A percentile compares a stretch with the other conserved stretches of the same genome.
Evolutionary conservation across 2,888 invertebrate genomes (phyloP).

Genomic region (Nemurella pictetii): DNA sequence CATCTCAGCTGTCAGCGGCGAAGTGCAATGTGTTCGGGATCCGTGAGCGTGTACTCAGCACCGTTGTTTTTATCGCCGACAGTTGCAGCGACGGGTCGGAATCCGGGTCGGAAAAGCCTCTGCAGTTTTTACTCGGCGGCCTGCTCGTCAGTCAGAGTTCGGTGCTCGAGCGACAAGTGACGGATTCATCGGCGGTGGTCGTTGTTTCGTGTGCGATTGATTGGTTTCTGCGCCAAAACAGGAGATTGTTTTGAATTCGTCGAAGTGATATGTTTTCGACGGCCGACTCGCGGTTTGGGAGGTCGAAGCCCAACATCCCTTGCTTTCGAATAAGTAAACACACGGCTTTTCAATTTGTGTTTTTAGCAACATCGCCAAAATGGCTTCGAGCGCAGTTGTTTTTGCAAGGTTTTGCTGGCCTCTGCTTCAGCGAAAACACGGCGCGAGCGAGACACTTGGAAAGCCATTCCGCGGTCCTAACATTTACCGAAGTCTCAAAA

Average conservation of each 20-base stretch:
- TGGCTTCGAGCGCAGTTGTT: no score
- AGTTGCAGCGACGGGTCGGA: background rate
- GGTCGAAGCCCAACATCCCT: slow-evolving; percentile 17
- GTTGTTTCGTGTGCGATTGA: background rate
- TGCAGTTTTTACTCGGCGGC: background rate
- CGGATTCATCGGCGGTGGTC: background rate
- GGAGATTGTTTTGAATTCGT: background rate
- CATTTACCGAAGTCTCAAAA: no score
- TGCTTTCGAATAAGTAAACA: slow-evolving; percentile 23
- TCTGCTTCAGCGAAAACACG: no score
- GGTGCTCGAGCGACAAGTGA: background rate
- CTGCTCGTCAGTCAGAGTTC: background rate
- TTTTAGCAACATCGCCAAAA: no score
- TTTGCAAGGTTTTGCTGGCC: no score
- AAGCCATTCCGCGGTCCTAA: no score
- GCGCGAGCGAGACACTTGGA: no score
- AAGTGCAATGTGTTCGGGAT: background rate
- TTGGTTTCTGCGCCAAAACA: background rate
- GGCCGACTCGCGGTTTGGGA: slow-evolving; percentile 3
- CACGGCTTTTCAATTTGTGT: no score
- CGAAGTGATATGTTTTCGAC: slow-evolving; percentile 4
- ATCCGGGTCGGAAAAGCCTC: background rate
- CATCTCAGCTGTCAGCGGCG: no score
- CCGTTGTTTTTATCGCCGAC: background rate
- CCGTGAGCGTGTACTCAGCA: background rate